Percentiles rank a stretch among this genome's conserved stretches.
These are phyloP conservation scores for Leptinotarsa tumamoca DNA, from an alignment of 2,888 invertebrate species.

Conservation along the genomic window DNA sequence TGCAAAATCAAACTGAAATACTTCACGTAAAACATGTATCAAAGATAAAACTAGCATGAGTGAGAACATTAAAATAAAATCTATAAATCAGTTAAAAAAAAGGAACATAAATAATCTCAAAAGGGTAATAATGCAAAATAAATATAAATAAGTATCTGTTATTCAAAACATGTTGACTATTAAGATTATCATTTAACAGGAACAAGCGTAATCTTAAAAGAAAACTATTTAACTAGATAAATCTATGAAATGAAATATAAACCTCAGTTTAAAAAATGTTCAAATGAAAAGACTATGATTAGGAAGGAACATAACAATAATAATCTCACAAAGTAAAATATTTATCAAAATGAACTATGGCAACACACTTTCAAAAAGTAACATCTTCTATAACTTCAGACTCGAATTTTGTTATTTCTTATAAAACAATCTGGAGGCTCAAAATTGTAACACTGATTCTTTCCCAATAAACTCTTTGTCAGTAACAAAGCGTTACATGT, in stretches of 20 bases:
- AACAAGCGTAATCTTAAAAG: too few species aligned
- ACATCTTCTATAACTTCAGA: slow-evolving; percentile 5
- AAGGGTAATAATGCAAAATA: too few species aligned
- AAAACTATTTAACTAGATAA: neutral
- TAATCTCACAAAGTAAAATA: neutral
- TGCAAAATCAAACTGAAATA: too few species aligned
- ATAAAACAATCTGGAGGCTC: slow-evolving; percentile 4
- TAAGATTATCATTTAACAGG: too few species aligned
- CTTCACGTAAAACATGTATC: too few species aligned
- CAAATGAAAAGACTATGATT: neutral
- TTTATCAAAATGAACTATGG: neutral
- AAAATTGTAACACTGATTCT: neutral
- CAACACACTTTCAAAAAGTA: neutral
- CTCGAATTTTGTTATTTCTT: slow-evolving; percentile 6
- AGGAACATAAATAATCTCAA: too few species aligned
- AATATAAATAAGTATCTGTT: too few species aligned
- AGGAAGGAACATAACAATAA: neutral
- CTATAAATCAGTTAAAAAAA: neutral
- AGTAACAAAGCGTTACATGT: slow-evolving; percentile 31
- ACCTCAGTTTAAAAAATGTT: neutral
- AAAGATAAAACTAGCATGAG: too few species aligned
- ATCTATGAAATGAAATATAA: neutral
- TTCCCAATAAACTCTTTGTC: slow-evolving; percentile 26
- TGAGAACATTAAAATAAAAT: too few species aligned
- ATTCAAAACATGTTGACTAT: too few species aligned